These are phyloP conservation scores for Dione juno DNA, from an alignment of 2,888 invertebrate genomes.

Conservation along the genomic window DNA sequence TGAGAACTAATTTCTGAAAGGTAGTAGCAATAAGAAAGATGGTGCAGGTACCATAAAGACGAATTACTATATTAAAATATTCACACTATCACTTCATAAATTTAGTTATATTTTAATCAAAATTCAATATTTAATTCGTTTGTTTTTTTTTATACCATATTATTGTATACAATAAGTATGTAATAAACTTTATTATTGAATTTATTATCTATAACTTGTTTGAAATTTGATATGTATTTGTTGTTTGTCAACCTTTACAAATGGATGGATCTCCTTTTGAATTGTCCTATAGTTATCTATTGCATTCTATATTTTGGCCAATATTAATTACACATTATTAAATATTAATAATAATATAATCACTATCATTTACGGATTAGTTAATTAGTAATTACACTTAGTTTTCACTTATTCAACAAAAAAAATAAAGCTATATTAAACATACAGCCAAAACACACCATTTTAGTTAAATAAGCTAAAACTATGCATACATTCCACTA, in stretches of 20 bases:
- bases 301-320: neutral
- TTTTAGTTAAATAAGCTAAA: constrained; percentile 1
- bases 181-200: neutral
- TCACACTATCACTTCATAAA: no score
- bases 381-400: neutral
- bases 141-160: no score
- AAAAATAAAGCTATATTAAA: neutral
- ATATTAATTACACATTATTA: neutral
- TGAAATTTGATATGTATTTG: constrained; percentile 10
- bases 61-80: no score
- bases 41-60: no score
- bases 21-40: no score
- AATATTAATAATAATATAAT: neutral
- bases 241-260: neutral
- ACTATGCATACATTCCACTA: neutral
- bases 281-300: neutral
- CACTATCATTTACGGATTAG: neutral
- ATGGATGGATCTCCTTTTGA: constrained; percentile 7
- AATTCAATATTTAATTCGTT: no score
- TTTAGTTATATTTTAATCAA: no score
- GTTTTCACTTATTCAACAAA: neutral
- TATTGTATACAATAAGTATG: neutral
- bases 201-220: constrained; percentile 6
- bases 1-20: no score
- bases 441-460: constrained; percentile 2